These are phyloP conservation scores for Xylocampa areola DNA, from an alignment of 2,888 invertebrate genomes.

Conservation along the genomic window DNA sequence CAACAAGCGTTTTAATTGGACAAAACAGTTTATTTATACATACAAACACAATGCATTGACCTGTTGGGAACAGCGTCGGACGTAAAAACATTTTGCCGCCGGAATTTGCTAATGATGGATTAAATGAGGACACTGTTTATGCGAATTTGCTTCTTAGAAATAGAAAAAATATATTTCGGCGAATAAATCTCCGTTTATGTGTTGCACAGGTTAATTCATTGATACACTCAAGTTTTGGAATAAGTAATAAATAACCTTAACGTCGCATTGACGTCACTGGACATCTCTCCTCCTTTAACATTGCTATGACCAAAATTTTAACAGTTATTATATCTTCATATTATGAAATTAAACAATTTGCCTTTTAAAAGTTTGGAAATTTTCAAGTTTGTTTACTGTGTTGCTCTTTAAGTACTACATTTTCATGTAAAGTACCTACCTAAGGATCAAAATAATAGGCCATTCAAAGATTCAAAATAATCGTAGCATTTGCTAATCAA, in stretches of 20 bases:
- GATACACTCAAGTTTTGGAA: background rate
- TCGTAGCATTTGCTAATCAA: too few relatives aligned
- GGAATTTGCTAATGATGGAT: conserved; percentile 75
- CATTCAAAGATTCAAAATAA: too few relatives aligned
- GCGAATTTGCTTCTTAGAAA: conserved; percentile 53
- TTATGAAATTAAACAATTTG: too few relatives aligned
- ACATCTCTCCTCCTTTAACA: background rate
- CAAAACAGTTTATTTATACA: conserved; percentile 67
- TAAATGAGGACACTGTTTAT: conserved; percentile 63
- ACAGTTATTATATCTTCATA: too few relatives aligned
- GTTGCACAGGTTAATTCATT: background rate
- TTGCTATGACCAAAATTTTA: too few relatives aligned
- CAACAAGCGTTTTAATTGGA: conserved; percentile 41
- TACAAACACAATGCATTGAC: conserved; percentile 77
- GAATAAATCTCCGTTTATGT: too few relatives aligned
- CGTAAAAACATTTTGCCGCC: conserved; percentile 76
- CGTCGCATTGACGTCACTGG: background rate
- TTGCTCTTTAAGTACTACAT: background rate
- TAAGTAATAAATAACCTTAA: background rate
- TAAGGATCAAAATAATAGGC: too few relatives aligned
- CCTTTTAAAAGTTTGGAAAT: too few relatives aligned
- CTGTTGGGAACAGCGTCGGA: conserved; percentile 66
- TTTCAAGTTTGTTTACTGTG: conserved; percentile 11
- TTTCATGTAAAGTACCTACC: too few relatives aligned
- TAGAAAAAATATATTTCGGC: too few relatives aligned